These are phyloP conservation scores for Ellobius talpinus DNA, from an alignment of 2,113 vertebrate species.

Conservation along the genomic window DNA sequence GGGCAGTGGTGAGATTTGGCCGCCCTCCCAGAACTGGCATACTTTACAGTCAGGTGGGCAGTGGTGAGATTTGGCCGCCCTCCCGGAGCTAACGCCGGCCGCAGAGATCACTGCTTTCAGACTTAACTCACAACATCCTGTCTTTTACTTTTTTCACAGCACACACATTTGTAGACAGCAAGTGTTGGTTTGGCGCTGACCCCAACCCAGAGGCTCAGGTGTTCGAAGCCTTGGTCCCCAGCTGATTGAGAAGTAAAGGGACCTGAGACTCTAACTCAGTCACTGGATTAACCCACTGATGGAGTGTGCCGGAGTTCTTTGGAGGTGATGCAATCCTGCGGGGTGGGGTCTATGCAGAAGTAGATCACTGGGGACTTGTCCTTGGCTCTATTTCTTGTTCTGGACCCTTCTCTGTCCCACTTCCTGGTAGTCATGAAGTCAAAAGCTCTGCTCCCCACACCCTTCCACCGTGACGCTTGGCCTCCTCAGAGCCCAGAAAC, in stretches of 20 bases:
- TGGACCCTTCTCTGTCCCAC: not conserved
- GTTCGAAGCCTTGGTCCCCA: not conserved
- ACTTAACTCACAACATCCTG: constrained; percentile 18
- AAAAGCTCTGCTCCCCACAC: not conserved
- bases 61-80: not conserved
- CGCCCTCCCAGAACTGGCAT: no score
- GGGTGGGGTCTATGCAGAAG: not conserved
- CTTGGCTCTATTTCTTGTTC: not conserved
- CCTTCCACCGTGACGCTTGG: not conserved
- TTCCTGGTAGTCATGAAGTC: not conserved
- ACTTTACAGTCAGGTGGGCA: not conserved
- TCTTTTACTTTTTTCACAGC: not conserved
- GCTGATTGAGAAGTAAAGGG: not conserved
- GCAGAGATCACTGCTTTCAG: not conserved
- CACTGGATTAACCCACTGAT: not conserved
- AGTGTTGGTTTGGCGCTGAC: not conserved
- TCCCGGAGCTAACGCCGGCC: not conserved
- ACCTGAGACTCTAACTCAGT: not conserved
- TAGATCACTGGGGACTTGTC: not conserved
- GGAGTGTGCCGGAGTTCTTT: not conserved
- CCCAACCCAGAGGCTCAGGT: not conserved
- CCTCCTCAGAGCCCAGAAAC: not conserved
- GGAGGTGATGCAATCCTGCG: not conserved
- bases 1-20: not conserved
- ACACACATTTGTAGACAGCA: constrained; percentile 30